Conservation (phyloP, 1,140 invertebrate species). For the Tribolium madens region DNA sequence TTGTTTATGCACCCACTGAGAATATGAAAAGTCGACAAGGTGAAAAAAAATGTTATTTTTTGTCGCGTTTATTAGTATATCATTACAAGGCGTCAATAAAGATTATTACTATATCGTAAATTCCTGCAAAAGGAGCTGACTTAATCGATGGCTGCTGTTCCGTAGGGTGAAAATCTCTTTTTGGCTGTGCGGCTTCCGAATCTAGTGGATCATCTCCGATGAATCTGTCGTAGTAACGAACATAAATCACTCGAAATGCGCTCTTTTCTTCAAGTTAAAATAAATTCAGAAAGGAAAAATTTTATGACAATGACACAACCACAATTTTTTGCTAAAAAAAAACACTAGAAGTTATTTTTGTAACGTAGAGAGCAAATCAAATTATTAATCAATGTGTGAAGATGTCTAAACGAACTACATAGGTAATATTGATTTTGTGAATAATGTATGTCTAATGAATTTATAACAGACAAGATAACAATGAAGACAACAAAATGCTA, state of each 20-base stretch:
- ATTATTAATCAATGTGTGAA: background rate
- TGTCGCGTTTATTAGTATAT: no score
- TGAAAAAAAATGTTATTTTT: no score
- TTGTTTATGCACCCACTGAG: no score
- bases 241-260: slow-evolving; percentile 21
- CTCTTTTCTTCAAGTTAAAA: slow-evolving; percentile 14
- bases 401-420: background rate
- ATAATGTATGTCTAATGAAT: slow-evolving; percentile 14
- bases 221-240: slow-evolving; percentile 20
- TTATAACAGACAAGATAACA: slow-evolving; percentile 35
- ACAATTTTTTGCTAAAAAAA: background rate
- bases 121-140: background rate
- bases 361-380: no score
- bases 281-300: slow-evolving; percentile 2
- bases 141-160: slow-evolving; percentile 15
- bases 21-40: background rate
- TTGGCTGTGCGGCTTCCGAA: slow-evolving; percentile 24
- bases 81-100: no score
- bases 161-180: slow-evolving; percentile 6
- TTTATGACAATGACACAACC: slow-evolving; percentile 2
- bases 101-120: slow-evolving; percentile 1
- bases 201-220: slow-evolving; percentile 11
- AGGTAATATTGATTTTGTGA: background rate
- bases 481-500: slow-evolving; percentile 19
- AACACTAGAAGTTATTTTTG: no score